phyloP scores from a whole-genome alignment of 1,140 invertebrate genomes.

The Cydia strobilella region DNA sequence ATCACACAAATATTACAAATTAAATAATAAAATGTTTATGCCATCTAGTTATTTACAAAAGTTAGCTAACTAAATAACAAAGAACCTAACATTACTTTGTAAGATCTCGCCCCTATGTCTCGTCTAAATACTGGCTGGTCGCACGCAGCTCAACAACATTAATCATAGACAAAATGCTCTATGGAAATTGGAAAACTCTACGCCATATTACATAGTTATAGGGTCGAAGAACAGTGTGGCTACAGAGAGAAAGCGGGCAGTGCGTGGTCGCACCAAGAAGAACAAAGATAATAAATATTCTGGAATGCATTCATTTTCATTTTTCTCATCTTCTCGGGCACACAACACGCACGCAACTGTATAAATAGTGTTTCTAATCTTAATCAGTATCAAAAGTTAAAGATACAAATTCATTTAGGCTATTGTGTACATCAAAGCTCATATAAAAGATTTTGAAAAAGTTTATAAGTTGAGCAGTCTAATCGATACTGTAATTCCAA shows the following conservation, averaged over 20 bases:
- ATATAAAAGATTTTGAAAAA: constrained; percentile 35
- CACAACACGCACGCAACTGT: constrained; percentile 19
- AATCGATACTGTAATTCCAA: constrained; percentile 34
- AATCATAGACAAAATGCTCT: constrained; percentile 49
- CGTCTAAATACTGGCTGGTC: constrained; percentile 70
- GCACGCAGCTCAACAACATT: constrained; percentile 50
- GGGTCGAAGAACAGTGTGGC: constrained; percentile 18
- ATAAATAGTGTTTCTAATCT: not conserved
- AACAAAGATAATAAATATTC: constrained; percentile 38
- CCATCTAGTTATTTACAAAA: constrained; percentile 78
- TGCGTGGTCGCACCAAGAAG: constrained; percentile 18
- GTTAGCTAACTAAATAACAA: constrained; percentile 80
- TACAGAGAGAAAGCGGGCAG: constrained; percentile 12
- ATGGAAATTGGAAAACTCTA: constrained; percentile 58
- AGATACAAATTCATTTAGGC: constrained; percentile 26
- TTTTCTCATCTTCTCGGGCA: constrained; percentile 4
- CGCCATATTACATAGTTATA: constrained; percentile 53
- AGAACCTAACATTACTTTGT: constrained; percentile 72
- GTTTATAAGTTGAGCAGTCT: constrained; percentile 45
- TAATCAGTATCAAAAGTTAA: constrained; percentile 16
- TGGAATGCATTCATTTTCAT: constrained; percentile 53
- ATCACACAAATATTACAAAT: constrained; percentile 79
- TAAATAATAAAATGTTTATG: constrained; percentile 78
- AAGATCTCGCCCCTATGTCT: constrained; percentile 57
- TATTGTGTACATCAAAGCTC: constrained; percentile 25